Evolutionary conservation across 2,797 vertebrate species (phyloP).

Genomic region (Malacoraja senta): DNA sequence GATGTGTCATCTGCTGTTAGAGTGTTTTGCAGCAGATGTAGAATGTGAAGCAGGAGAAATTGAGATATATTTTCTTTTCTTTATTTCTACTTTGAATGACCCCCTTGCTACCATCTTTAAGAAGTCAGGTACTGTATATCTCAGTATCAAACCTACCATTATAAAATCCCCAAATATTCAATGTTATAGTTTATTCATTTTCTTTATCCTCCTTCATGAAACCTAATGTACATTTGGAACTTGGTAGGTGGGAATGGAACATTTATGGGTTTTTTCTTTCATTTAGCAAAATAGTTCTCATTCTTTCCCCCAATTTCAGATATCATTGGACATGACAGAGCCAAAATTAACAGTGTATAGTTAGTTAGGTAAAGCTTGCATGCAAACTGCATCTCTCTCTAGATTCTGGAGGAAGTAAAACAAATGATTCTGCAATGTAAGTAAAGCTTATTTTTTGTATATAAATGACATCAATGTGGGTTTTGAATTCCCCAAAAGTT

Average conservation of each 20-base stretch:
- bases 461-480: background rate
- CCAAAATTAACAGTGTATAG: background rate
- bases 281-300: background rate
- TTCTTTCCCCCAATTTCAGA: background rate
- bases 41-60: background rate
- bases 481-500: background rate
- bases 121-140: background rate
- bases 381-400: background rate
- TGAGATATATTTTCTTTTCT: background rate
- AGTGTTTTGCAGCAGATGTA: background rate
- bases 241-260: background rate
- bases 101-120: background rate
- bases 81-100: background rate
- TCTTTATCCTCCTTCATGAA: background rate
- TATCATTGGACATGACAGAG: background rate
- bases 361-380: background rate
- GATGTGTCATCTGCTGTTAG: background rate
- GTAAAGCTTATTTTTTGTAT: background rate
- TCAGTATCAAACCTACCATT: background rate
- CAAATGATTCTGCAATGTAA: background rate
- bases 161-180: background rate
- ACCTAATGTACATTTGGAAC: background rate
- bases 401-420: background rate
- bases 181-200: background rate
- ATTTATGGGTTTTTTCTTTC: background rate